Evolutionary conservation across 2,797 vertebrate genomes (phyloP).

Genomic region (Harpagifer antarcticus): DNA sequence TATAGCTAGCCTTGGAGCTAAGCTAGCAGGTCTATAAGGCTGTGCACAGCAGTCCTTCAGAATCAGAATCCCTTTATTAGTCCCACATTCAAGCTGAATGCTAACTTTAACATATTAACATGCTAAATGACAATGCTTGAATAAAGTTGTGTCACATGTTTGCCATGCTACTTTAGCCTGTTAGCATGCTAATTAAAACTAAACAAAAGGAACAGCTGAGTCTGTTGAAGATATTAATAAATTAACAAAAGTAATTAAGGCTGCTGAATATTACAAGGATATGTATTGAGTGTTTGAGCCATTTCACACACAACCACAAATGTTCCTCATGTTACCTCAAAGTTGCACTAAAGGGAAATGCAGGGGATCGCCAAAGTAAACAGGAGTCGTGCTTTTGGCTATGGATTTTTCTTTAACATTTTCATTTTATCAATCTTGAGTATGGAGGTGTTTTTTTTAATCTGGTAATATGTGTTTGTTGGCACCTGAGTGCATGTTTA

Average conservation of each 20-base stretch:
- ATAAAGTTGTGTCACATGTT: too few species aligned
- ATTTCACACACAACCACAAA: not conserved
- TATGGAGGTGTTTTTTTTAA: not conserved
- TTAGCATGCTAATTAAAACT: too few species aligned
- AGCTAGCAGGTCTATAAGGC: not conserved
- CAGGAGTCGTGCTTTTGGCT: not conserved
- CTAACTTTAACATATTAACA: not conserved
- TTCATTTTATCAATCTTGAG: not conserved
- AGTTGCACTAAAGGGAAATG: not conserved
- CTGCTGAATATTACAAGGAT: not conserved
- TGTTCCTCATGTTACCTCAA: not conserved
- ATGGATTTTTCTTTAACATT: not conserved
- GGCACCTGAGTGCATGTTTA: constrained; percentile 2
- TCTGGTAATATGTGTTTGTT: constrained; percentile 15
- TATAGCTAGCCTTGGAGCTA: not conserved
- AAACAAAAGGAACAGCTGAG: too few species aligned
- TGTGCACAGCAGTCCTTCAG: too few species aligned
- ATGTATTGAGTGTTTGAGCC: not conserved
- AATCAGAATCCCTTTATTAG: too few species aligned
- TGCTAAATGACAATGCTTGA: not conserved
- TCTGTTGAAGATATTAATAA: too few species aligned
- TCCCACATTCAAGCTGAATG: not conserved
- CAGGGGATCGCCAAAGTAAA: not conserved
- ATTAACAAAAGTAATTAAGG: not conserved
- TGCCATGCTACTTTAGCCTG: too few species aligned